Conservation (phyloP, 2,888 invertebrate genomes). For the Xestia xanthographa region DNA sequence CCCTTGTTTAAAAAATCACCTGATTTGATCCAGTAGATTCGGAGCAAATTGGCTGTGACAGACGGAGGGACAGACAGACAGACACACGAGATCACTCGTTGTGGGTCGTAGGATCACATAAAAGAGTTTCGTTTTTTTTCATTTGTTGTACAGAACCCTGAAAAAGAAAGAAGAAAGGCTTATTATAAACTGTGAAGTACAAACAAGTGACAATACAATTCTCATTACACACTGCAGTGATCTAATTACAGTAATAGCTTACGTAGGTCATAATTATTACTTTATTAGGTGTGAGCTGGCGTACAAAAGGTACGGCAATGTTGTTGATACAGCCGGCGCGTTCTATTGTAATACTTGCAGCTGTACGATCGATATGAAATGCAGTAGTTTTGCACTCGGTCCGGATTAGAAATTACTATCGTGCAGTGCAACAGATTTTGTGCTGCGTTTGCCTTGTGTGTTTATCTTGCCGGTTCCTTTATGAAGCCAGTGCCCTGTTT, state of each 20-base stretch:
- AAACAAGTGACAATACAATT: slow-evolving; percentile 20
- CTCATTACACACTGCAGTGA: slow-evolving; percentile 15
- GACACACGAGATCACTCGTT: too few species aligned
- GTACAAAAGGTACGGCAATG: slow-evolving; percentile 47
- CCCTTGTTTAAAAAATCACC: too few species aligned
- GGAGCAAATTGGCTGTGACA: too few species aligned
- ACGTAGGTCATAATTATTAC: slow-evolving; percentile 38
- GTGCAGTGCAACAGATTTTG: slow-evolving; percentile 41
- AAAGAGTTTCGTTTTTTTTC: too few species aligned
- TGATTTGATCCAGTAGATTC: too few species aligned
- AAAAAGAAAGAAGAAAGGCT: not conserved
- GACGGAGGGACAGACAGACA: too few species aligned
- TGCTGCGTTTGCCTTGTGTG: slow-evolving; percentile 39
- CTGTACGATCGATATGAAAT: slow-evolving; percentile 73
- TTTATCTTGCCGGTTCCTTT: slow-evolving; percentile 42
- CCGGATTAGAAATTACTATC: slow-evolving; percentile 59
- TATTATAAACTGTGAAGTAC: not conserved
- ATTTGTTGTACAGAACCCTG: too few species aligned
- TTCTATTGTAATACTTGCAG: slow-evolving; percentile 71
- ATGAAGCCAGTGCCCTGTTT: slow-evolving; percentile 33
- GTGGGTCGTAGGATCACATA: too few species aligned
- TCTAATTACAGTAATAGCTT: slow-evolving; percentile 48
- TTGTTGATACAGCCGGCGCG: slow-evolving; percentile 51
- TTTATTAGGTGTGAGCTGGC: slow-evolving; percentile 38
- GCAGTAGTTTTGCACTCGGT: slow-evolving; percentile 55